Conservation (phyloP, 2,888 invertebrate species). For the Drosophila cognata region DNA sequence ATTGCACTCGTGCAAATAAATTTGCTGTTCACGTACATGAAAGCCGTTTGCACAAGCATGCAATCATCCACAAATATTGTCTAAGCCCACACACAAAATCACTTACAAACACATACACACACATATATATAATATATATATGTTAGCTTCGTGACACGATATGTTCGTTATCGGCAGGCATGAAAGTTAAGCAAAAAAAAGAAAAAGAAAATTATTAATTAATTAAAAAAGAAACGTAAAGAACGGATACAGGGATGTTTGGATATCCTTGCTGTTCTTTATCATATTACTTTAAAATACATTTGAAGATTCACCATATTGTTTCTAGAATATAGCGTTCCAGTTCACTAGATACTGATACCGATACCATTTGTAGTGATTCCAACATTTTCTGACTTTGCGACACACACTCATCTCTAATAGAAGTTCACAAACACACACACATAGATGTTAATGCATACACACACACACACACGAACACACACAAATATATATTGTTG, state of each 20-base stretch:
- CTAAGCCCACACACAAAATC: slow-evolving; percentile 51
- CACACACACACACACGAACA: neutral
- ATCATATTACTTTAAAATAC: neutral
- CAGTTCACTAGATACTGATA: neutral
- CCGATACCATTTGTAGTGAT: neutral
- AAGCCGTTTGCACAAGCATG: slow-evolving; percentile 80
- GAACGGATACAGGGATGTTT: neutral
- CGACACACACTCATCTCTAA: slow-evolving; percentile 4
- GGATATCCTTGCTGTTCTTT: neutral
- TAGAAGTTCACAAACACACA: neutral
- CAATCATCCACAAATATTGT: slow-evolving; percentile 82
- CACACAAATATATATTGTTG: neutral
- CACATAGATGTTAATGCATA: neutral
- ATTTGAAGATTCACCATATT: neutral
- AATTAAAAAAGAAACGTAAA: neutral
- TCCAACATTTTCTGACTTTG: neutral
- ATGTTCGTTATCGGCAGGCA: neutral
- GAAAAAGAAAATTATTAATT: neutral
- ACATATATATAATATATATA: neutral
- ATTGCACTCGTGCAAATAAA: slow-evolving; percentile 78
- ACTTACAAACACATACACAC: slow-evolving; percentile 1
- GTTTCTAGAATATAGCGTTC: neutral
- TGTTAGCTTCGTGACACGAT: neutral
- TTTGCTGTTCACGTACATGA: slow-evolving; percentile 79
- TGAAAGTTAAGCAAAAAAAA: neutral